phyloP scores from a whole-genome alignment of 2,797 vertebrate species.

The Cryptoblepharus egeriae region DNA sequence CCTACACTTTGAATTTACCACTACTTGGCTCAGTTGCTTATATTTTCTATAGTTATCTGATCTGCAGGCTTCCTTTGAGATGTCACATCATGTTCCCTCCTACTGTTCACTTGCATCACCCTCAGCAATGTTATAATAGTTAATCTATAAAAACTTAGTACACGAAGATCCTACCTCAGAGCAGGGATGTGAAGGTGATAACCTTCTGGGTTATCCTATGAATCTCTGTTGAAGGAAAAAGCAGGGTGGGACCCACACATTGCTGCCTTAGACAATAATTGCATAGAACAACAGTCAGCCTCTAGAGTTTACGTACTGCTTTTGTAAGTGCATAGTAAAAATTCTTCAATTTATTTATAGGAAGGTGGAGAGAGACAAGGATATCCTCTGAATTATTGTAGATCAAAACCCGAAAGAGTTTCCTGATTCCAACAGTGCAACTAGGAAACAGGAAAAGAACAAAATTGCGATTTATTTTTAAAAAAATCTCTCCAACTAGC shows the following conservation, averaged over 20 bases:
- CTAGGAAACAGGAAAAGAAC: conserved; percentile 73
- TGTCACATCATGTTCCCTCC: not conserved
- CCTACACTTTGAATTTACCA: too few relatives aligned
- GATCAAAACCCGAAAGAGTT: conserved; percentile 63
- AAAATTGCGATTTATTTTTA: conserved; percentile 60
- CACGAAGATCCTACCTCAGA: not conserved
- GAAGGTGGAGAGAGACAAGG: conserved; percentile 72
- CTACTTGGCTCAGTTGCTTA: too few relatives aligned
- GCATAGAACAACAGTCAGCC: conserved; percentile 30
- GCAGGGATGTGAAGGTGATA: not conserved
- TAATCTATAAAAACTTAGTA: not conserved
- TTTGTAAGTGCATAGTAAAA: conserved; percentile 60
- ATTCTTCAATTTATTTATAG: conserved; percentile 73
- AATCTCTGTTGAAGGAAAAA: not conserved
- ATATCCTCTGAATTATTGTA: conserved; percentile 73
- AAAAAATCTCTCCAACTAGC: conserved; percentile 42
- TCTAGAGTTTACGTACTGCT: conserved; percentile 14
- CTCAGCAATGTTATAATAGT: not conserved
- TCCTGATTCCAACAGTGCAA: conserved; percentile 73
- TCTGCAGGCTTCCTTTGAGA: not conserved
- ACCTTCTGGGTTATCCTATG: not conserved
- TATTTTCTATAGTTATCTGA: not conserved
- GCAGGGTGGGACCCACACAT: not conserved
- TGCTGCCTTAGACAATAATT: not conserved
- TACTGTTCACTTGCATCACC: not conserved